Percentiles rank a stretch among this genome's conserved stretches.
These are phyloP conservation scores for Neolamprologus caudopunctatus DNA, from an alignment of 2,113 vertebrate species.

Conservation along the genomic window DNA sequence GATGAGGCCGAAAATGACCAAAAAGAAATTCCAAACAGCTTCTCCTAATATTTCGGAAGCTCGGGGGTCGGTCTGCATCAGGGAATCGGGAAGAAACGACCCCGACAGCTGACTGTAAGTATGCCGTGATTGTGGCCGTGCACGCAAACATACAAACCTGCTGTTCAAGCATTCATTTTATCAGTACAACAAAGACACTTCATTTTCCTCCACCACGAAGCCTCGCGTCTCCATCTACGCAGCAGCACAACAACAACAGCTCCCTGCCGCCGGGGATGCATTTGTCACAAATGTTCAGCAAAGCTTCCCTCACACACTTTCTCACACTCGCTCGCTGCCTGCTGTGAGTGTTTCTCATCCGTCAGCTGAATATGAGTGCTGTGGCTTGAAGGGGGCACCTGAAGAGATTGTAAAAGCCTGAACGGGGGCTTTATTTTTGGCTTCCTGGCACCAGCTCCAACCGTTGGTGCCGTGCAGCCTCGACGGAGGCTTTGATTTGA, in stretches of 20 bases:
- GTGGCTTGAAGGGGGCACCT: background rate
- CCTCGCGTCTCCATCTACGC: background rate
- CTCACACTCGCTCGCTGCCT: background rate
- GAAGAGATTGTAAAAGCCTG: background rate
- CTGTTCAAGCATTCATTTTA: fast-evolving
- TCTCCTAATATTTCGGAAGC: background rate
- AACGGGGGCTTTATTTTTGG: background rate
- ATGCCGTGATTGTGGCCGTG: background rate
- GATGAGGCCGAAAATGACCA: background rate
- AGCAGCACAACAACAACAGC: background rate
- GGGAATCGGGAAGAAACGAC: background rate
- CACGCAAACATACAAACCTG: background rate
- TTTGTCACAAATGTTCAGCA: slow-evolving; percentile 7
- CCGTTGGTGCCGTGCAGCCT: no score
- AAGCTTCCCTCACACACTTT: background rate
- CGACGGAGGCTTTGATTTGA: background rate
- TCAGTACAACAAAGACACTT: background rate
- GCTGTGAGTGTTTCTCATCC: background rate
- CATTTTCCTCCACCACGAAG: background rate
- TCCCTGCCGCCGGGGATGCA: background rate
- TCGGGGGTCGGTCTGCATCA: background rate
- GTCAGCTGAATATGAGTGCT: background rate
- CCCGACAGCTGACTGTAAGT: background rate
- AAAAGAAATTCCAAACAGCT: background rate
- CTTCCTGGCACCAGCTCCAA: background rate